A percentile compares a stretch with the other conserved stretches of the same genome.
phyloP scores from a whole-genome alignment of 2,113 vertebrate species.

The Rhinolophus sinicus region DNA sequence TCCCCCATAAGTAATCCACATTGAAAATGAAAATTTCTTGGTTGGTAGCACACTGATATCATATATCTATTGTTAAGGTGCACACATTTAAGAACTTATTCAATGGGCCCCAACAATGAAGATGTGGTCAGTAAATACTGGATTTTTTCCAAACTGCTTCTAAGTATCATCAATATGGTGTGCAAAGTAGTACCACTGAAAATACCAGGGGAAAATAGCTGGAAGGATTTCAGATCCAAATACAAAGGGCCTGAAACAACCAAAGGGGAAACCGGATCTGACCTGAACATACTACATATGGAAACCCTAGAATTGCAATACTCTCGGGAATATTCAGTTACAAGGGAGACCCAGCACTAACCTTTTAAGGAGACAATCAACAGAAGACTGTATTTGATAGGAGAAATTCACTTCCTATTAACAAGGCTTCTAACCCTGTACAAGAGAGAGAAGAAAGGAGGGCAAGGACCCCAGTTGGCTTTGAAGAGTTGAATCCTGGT shows the following conservation, averaged over 20 bases:
- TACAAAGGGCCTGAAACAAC: conserved; percentile 68
- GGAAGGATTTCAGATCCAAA: conserved; percentile 62
- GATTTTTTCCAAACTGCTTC: conserved; percentile 51
- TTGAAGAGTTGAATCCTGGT: conserved; percentile 48
- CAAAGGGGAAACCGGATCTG: conserved; percentile 65
- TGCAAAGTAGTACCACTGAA: conserved; percentile 5
- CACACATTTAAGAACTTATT: neutral
- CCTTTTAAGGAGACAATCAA: conserved; percentile 81
- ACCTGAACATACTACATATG: conserved; percentile 60
- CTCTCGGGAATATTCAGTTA: conserved; percentile 83
- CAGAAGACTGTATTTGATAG: conserved; percentile 81
- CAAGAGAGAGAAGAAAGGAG: conserved; percentile 23
- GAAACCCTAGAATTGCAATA: conserved; percentile 70
- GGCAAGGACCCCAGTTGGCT: conserved; percentile 8
- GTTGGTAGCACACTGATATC: neutral
- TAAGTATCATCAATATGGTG: conserved; percentile 7
- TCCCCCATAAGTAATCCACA: neutral
- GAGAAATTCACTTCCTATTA: conserved; percentile 71
- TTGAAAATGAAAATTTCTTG: neutral
- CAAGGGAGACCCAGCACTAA: conserved; percentile 81
- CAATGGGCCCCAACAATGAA: neutral
- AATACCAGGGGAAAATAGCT: conserved; percentile 21
- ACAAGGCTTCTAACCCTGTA: conserved; percentile 66
- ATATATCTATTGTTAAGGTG: neutral
- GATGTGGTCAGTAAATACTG: neutral